These are phyloP conservation scores for Chrysaora quinquecirrha DNA, from an alignment of 30 jellyfish, hydroid and myxozoan species.

Conservation along the genomic window DNA sequence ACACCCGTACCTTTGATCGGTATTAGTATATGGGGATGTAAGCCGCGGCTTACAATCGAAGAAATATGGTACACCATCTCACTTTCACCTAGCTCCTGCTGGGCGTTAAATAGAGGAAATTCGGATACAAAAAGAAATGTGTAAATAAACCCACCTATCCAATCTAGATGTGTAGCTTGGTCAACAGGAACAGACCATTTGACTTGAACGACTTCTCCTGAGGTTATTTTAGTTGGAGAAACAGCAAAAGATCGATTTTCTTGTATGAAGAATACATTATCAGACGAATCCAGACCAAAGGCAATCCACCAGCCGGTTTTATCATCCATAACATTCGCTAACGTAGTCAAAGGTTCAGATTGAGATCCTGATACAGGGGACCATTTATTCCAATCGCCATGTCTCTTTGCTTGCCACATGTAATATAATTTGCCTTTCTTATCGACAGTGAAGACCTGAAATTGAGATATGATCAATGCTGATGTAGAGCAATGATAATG, in stretches of 20 bases:
- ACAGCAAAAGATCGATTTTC: conserved; percentile 73
- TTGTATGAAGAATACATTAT: conserved; percentile 67
- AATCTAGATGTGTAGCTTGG: conserved; percentile 89
- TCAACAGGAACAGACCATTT: conserved; percentile 94
- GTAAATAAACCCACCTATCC: conserved; percentile 99
- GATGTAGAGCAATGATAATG: too few relatives aligned
- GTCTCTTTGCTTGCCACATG: conserved; percentile 91
- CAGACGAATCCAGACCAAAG: conserved; percentile 74
- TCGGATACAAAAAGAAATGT: too few relatives aligned
- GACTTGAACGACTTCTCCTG: conserved; percentile 59
- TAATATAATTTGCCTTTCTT: conserved; percentile 66
- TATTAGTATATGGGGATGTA: too few relatives aligned
- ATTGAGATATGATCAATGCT: too few relatives aligned
- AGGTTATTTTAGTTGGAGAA: conserved; percentile 52
- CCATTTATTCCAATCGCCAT: conserved; percentile 87
- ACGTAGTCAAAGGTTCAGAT: conserved; percentile 54
- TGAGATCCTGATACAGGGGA: conserved; percentile 54
- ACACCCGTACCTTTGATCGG: too few relatives aligned
- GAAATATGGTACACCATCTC: too few relatives aligned
- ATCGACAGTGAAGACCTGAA: conserved; percentile 80
- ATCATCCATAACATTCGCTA: conserved; percentile 83
- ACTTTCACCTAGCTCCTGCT: too few relatives aligned
- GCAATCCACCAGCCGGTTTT: conserved; percentile 97
- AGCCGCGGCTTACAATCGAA: too few relatives aligned
- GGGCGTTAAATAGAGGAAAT: too few relatives aligned